Base-by-base conservation (phyloP, 2,113 vertebrate genomes). In the Catharus fuscescens region DNA sequence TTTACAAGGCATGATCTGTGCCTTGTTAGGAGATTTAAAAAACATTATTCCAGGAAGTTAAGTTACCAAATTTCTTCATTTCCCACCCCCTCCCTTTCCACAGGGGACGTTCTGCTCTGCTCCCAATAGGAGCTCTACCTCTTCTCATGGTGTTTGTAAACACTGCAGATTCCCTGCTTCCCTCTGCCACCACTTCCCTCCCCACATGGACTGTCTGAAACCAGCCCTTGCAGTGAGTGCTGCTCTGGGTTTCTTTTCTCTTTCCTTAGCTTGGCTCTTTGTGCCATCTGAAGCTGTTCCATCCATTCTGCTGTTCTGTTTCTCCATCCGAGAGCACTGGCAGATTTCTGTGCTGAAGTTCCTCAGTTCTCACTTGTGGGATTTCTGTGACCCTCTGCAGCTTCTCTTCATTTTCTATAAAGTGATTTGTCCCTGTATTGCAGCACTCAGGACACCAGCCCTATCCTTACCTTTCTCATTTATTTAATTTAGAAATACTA, bases 121-220 rank as follows among this genome's bases (percentile, higher is more conserved):
- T 52, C 73, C 5, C 0, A 18, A 92, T 62, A 9, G 28, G 8
- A 45, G 56, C 48, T 62, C 52, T 71, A 45, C 88, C 47, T 89
- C 94, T 90, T 64, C 81, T 64, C 57, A n/a, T 24, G 10, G 13
- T 84, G 76, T 94, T 91, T 93, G 92, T 92, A 95, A 86, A 83
- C 44, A 61, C 69, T 31, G 53, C 66, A 57, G 60, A 47, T 6
- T 52, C 79, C 59, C 78, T 10, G 16, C 64, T 67, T 52, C 85
- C 66, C 56, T 45, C 20, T 1, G 40, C 82, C 92, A 72, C 53
- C 10, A 13, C 19, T 62, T 84, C 48, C 73, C 59, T 80, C 57
- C 71, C 61, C 60, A 1, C 65, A 82, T 1, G 24, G 42, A 3
- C 29, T 36, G 14, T 31, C 72, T 53, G 53, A n/a, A 70, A 45